Base-by-base conservation (phyloP, 2,113 vertebrate genomes). In the Marmota monax region DNA sequence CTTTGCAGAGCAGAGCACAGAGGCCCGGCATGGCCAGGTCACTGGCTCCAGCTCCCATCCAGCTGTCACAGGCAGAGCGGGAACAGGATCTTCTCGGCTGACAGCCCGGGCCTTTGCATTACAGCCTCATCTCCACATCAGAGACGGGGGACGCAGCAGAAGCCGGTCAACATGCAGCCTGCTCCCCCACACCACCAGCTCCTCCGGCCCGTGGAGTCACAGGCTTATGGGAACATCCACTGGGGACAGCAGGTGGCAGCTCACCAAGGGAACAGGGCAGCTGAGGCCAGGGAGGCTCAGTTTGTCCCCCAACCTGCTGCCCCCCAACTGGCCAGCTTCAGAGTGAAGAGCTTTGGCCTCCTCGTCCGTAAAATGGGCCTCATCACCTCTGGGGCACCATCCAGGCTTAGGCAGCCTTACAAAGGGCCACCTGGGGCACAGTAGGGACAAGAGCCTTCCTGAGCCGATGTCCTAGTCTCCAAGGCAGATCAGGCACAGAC, bases 241-340 rank as follows among this genome's bases (percentile, higher is more conserved):
- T 12, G 2, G 10, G 45, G 2, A 9, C 37, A 18, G 2, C 4
- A 2, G 16, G 11, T 2, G 9, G 51, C 1, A 23, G 53, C 32
- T n/a, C 17, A 11, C 14, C 65, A 14, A 74, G 51, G 22, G 12
- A 5, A 51, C 37, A 67, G 45, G n/a, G 34, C 17, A 11, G 37
- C 17, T 48, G 9, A 51, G n/a, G 9, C 51, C 2, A 77, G 32
- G 29, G 32, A 79, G n/a, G 27, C 29, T 51, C 2, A 0, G 7
- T 2, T 0, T 17, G 42, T 42, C 78, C 83, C 45, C 37, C 53
- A 25, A 39, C 13, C 13, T 42, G 45, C 34, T 53, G 63, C 27
- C 32, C 51, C 61, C 63, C 76, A 42, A 53, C 42, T 37, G 29
- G 48, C 61, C 34, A 1, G 42, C 39, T 42, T 8, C 27, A 39